phyloP scores from a whole-genome alignment of 2,113 vertebrate species.

The Sylvietta virens region DNA sequence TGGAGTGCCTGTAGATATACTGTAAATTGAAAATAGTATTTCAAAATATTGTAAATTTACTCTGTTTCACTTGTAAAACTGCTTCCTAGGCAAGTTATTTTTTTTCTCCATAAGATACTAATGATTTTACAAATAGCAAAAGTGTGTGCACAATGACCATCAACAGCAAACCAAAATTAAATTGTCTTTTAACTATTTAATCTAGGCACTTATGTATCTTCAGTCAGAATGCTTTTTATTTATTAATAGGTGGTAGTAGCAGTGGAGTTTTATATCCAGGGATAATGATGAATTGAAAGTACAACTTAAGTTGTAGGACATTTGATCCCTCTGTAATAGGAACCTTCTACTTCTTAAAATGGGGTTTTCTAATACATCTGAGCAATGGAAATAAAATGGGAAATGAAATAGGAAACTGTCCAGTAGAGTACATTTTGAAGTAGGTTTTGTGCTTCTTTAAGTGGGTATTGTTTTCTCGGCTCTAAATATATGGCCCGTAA shows the following conservation, averaged over 20 bases:
- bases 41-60: background rate
- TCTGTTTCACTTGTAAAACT: background rate
- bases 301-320: background rate
- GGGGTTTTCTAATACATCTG: background rate
- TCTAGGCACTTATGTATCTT: background rate
- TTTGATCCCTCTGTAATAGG: background rate
- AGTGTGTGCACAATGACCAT: background rate
- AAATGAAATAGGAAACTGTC: background rate
- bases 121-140: background rate
- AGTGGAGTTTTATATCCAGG: background rate
- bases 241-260: background rate
- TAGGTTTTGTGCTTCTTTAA: slow-evolving; percentile 24
- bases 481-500: background rate
- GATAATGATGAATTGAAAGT: background rate
- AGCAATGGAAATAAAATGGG: background rate
- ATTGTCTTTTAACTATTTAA: background rate
- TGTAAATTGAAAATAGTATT: background rate
- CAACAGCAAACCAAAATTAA: background rate
- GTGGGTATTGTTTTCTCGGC: background rate
- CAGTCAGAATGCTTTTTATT: background rate
- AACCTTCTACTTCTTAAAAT: background rate
- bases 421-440: background rate
- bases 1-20: background rate
- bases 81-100: background rate
- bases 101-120: background rate